phyloP scores from a whole-genome alignment of 2,797 vertebrate species.

The Melanotaenia parkinsoni region DNA sequence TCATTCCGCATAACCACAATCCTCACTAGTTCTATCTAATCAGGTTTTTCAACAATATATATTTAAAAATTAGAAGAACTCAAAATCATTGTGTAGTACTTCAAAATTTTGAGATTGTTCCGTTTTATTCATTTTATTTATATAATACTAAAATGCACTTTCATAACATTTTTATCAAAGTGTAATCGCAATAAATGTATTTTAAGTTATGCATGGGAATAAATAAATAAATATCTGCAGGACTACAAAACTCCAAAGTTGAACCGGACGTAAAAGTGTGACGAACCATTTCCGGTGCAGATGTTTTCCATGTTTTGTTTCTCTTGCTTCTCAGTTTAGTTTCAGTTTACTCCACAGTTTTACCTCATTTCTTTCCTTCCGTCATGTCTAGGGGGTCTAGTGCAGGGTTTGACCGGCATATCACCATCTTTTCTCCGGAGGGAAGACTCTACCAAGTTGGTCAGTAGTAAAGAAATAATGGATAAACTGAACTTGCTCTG shows the following conservation, averaged over 20 bases:
- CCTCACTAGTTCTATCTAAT: too few species aligned
- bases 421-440: conserved; percentile 94
- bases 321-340: conserved; percentile 22
- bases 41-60: too few species aligned
- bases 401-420: conserved; percentile 93
- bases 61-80: too few species aligned
- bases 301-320: conserved; percentile 37
- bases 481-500: conserved; percentile 45
- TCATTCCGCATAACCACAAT: too few species aligned
- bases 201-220: too few species aligned
- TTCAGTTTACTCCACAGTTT: conserved; percentile 35
- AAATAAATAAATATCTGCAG: not conserved
- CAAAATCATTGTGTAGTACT: too few species aligned
- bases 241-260: not conserved
- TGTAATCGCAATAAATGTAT: too few species aligned
- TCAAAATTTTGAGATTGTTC: not conserved
- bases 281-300: conserved; percentile 36
- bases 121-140: not conserved
- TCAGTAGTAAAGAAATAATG: conserved; percentile 70
- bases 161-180: not conserved
- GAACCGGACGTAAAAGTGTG: conserved; percentile 41
- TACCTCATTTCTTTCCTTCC: not conserved
- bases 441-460: conserved; percentile 95
- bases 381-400: conserved; percentile 91
- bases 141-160: not conserved